These are phyloP conservation scores for Eulimnadia texana DNA, from an alignment of 1,140 invertebrate species.

Conservation along the genomic window DNA sequence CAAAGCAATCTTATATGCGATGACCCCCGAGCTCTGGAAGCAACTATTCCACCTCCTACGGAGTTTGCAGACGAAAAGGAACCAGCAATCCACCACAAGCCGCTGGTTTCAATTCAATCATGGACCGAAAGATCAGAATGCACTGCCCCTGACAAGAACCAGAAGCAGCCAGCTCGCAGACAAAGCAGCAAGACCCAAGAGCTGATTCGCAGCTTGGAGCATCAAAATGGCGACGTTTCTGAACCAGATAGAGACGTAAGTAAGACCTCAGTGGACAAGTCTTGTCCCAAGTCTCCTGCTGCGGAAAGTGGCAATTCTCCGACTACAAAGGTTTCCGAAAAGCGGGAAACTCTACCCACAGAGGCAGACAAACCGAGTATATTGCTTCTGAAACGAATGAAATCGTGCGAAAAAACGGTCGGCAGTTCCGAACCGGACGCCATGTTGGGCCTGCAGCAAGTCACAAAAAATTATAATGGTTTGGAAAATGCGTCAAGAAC, in stretches of 20 bases:
- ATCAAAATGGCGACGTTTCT: neutral
- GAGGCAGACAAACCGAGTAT: neutral
- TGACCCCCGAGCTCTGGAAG: too few species aligned
- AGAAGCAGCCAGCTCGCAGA: too few species aligned
- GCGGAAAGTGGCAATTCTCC: too few species aligned
- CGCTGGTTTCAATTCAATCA: constrained; percentile 5
- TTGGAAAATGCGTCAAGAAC: neutral
- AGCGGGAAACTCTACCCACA: too few species aligned
- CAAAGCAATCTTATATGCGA: too few species aligned
- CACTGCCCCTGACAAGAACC: neutral
- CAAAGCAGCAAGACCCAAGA: neutral
- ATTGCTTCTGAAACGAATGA: neutral
- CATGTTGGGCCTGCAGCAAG: neutral
- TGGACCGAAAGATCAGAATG: neutral
- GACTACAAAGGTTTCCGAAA: too few species aligned
- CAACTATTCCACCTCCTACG: neutral
- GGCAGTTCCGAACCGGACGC: too few species aligned
- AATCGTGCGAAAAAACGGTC: neutral
- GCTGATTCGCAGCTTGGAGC: constrained; percentile 1
- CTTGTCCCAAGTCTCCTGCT: too few species aligned
- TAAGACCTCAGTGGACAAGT: too few species aligned
- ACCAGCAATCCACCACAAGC: neutral
- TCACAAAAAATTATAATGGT: neutral
- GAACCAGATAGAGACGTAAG: too few species aligned
- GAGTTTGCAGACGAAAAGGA: neutral